Evolutionary conservation across 2,113 vertebrate species (phyloP).

Genomic region (Diphyllodes magnificus): DNA sequence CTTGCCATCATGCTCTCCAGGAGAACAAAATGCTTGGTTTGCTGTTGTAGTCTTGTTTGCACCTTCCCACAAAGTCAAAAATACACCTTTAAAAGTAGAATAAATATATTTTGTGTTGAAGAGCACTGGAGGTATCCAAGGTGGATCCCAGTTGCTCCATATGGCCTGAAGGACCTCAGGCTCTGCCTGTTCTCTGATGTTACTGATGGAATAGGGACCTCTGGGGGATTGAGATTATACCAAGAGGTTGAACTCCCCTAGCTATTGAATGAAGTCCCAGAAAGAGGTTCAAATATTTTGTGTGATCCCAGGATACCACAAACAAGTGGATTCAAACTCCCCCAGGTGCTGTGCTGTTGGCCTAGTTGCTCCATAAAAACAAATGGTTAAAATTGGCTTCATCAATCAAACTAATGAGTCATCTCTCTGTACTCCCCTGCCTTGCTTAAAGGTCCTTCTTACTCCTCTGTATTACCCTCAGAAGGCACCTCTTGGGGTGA

Average conservation of each 20-base stretch:
- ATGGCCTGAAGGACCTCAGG: background rate
- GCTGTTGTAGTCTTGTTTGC: background rate
- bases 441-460: background rate
- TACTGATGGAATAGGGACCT: background rate
- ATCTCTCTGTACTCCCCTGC: background rate
- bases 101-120: background rate
- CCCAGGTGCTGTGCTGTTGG: background rate
- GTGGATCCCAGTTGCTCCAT: background rate
- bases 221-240: background rate
- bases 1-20: background rate
- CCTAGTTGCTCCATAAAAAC: background rate
- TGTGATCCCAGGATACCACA: background rate
- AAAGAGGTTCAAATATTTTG: background rate
- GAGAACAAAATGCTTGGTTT: background rate
- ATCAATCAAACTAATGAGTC: background rate
- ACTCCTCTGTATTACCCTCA: background rate
- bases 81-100: background rate
- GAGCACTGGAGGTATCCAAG: background rate
- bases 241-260: background rate
- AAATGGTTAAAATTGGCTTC: background rate
- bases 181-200: background rate
- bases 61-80: background rate
- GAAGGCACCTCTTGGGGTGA: background rate
- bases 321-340: rapidly evolving
- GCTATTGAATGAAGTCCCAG: background rate